phyloP scores from a whole-genome alignment of 2,888 invertebrate species.

The Monopis laevigella region DNA sequence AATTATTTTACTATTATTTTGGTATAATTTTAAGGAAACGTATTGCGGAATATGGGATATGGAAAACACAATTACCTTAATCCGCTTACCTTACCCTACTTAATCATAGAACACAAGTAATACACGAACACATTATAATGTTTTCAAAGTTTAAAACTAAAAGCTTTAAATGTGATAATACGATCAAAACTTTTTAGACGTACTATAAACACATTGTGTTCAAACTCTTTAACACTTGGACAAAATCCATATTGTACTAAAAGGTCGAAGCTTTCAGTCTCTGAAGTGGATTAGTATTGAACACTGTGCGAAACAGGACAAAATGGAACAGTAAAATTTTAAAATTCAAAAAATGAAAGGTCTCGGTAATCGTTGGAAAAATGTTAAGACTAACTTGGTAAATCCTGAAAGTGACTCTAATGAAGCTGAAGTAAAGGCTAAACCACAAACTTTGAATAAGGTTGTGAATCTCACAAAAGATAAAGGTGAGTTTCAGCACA shows the following conservation, averaged over 20 bases:
- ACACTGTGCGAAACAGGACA: too few relatives aligned
- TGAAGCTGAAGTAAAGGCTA: conserved; percentile 20
- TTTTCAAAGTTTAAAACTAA: too few relatives aligned
- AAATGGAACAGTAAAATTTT: too few relatives aligned
- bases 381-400: conserved; percentile 36
- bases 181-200: not conserved
- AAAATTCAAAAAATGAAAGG: conserved; percentile 43
- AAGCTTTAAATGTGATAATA: too few relatives aligned
- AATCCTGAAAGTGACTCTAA: conserved; percentile 28
- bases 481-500: conserved; percentile 33
- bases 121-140: too few relatives aligned
- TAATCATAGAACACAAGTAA: too few relatives aligned
- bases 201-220: conserved; percentile 8
- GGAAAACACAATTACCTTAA: too few relatives aligned
- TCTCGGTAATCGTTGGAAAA: conserved; percentile 42
- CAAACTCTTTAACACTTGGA: conserved; percentile 11
- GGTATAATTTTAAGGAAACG: too few relatives aligned
- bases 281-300: not conserved
- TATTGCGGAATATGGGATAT: too few relatives aligned
- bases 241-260: conserved; percentile 10
- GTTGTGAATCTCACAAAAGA: conserved; percentile 35
- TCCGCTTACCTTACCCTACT: too few relatives aligned
- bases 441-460: conserved; percentile 27
- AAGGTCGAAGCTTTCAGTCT: conserved; percentile 1
- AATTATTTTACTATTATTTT: too few relatives aligned